Conservation (phyloP, 1,140 invertebrate species). For the Doryteuthis pealeii region DNA sequence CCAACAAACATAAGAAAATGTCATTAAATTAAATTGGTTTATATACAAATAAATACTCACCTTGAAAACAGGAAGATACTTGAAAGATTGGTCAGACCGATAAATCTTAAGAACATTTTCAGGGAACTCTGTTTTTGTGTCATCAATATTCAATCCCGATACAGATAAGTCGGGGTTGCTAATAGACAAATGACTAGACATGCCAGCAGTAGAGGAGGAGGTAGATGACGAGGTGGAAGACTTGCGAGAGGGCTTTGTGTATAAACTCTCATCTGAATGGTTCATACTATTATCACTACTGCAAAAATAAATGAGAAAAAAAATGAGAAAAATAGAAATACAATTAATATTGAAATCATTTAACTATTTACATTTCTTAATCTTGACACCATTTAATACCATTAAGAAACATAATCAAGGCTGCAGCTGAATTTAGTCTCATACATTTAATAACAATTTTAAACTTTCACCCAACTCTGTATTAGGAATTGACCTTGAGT, state of each 20-base stretch:
- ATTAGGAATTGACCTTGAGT: no score
- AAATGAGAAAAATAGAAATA: neutral
- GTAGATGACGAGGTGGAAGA: constrained; percentile 44
- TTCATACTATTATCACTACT: constrained; percentile 28
- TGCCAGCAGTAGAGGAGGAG: constrained; percentile 31
- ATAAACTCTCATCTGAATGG: constrained; percentile 51
- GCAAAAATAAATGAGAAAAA: neutral
- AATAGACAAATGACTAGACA: constrained; percentile 66
- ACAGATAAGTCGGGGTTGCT: constrained; percentile 82
- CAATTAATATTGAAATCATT: no score
- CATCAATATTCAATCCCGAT: constrained; percentile 41
- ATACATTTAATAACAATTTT: no score
- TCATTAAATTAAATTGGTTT: no score
- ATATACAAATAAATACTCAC: constrained; percentile 41
- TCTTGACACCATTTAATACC: no score
- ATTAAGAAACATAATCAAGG: no score
- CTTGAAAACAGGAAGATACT: constrained; percentile 95
- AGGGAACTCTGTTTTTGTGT: constrained; percentile 77
- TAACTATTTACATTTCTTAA: no score
- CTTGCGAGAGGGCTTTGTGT: constrained; percentile 37
- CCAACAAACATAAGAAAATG: no score
- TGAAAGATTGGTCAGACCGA: constrained; percentile 94
- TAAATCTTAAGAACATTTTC: constrained; percentile 94
- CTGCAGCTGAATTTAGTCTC: no score
- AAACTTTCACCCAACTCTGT: no score